These are phyloP conservation scores for Pitta sordida DNA, from an alignment of 2,113 vertebrate genomes.

Conservation along the genomic window DNA sequence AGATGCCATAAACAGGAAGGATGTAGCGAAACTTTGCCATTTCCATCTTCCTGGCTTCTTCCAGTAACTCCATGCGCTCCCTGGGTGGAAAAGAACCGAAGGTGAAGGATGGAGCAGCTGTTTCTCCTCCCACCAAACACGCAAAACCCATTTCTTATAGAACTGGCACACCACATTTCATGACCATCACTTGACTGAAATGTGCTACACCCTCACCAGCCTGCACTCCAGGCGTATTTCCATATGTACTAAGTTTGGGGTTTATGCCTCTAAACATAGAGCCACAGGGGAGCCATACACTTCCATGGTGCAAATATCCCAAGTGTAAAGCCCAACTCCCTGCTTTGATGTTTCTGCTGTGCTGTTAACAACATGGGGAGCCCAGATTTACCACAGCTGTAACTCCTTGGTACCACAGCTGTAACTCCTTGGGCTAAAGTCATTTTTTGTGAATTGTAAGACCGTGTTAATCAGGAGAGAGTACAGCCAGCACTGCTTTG, in stretches of 20 bases:
- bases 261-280: not conserved
- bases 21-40: slow-evolving; percentile 96
- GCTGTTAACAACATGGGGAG: not conserved
- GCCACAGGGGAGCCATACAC: not conserved
- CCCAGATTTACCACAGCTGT: not conserved
- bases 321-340: not conserved
- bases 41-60: slow-evolving; percentile 98
- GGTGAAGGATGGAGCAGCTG: not conserved
- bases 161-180: rapidly evolving
- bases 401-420: not conserved
- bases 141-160: not conserved
- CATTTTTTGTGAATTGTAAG: slow-evolving; percentile 4
- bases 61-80: slow-evolving; percentile 88
- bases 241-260: not conserved
- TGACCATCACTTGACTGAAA: not conserved
- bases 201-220: rapidly evolving
- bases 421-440: not conserved
- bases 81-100: slow-evolving; percentile 49
- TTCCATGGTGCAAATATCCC: not conserved
- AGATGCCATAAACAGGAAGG: slow-evolving; percentile 94
- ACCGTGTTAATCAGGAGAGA: not conserved
- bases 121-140: not conserved
- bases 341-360: not conserved
- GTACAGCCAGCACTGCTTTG: not conserved
- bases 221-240: not conserved